phyloP scores from a whole-genome alignment of 2,113 vertebrate genomes.

The Callithrix jacchus region DNA sequence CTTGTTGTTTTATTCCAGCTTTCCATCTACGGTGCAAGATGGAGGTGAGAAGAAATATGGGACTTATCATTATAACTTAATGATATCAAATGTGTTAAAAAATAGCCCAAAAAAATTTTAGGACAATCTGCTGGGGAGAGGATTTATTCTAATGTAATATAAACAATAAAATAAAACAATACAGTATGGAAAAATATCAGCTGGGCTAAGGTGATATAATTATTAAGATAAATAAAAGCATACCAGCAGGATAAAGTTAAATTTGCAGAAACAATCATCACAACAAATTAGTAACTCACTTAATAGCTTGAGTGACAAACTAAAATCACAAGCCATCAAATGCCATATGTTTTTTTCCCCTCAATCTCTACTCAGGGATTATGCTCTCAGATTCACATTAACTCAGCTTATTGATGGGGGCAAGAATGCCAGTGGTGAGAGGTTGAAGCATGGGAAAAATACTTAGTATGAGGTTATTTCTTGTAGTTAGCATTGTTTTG shows the following conservation, averaged over 20 bases:
- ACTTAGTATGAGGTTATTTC: neutral
- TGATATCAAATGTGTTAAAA: neutral
- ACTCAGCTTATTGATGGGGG: neutral
- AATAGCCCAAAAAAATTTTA: neutral
- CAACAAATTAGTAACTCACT: neutral
- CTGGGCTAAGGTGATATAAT: neutral
- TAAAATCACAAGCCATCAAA: neutral
- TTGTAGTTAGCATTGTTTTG: neutral
- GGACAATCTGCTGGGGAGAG: neutral
- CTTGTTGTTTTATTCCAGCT: neutral
- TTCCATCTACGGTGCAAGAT: neutral
- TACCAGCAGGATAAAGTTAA: neutral
- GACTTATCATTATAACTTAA: neutral
- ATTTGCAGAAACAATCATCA: neutral
- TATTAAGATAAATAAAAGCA: neutral
- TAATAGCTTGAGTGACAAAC: neutral
- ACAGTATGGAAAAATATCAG: neutral
- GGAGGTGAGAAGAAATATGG: neutral
- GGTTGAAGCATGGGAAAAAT: neutral
- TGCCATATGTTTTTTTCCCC: neutral
- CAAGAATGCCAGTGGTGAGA: rapidly evolving
- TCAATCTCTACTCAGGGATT: neutral
- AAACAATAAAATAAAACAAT: neutral
- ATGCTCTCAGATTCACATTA: neutral
- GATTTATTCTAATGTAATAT: neutral